Evolutionary conservation across 1,140 invertebrate genomes (phyloP).

Genomic region (Papilio polyxenes): DNA sequence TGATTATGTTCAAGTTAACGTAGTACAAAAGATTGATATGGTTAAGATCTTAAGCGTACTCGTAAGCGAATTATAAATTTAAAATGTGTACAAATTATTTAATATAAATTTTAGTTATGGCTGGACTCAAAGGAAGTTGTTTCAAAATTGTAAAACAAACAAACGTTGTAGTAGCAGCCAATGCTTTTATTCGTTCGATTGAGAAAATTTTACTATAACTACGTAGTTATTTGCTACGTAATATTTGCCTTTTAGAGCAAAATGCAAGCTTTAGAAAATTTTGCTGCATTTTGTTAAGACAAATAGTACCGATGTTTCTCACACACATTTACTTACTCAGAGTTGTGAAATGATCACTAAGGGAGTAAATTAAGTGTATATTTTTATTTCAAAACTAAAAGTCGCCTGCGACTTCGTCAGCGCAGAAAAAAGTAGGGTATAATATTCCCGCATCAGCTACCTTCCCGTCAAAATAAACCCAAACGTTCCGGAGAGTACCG

Average conservation of each 20-base stretch:
- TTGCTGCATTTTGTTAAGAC: slow-evolving; percentile 7
- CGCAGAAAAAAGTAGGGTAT: no score
- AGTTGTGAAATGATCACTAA: no score
- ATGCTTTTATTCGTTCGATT: slow-evolving; percentile 24
- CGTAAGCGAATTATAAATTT: neutral
- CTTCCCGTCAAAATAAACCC: no score
- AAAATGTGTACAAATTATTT: neutral
- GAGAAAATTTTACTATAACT: slow-evolving; percentile 22
- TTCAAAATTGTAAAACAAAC: neutral
- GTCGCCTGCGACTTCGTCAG: no score
- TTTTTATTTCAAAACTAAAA: no score
- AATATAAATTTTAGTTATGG: neutral
- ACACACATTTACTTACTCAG: no score
- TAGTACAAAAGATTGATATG: neutral
- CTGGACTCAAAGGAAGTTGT: neutral
- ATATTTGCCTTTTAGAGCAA: neutral
- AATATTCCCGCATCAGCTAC: no score
- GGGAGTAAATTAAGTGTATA: no score
- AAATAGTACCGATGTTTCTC: neutral
- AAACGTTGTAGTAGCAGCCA: neutral
- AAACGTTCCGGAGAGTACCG: no score
- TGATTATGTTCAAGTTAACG: no score
- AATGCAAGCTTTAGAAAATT: slow-evolving; percentile 12
- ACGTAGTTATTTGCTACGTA: slow-evolving; percentile 13
- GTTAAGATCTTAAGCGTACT: no score